Evolutionary conservation across 2,797 vertebrate species (phyloP).

Genomic region (Telmatherina bonti): DNA sequence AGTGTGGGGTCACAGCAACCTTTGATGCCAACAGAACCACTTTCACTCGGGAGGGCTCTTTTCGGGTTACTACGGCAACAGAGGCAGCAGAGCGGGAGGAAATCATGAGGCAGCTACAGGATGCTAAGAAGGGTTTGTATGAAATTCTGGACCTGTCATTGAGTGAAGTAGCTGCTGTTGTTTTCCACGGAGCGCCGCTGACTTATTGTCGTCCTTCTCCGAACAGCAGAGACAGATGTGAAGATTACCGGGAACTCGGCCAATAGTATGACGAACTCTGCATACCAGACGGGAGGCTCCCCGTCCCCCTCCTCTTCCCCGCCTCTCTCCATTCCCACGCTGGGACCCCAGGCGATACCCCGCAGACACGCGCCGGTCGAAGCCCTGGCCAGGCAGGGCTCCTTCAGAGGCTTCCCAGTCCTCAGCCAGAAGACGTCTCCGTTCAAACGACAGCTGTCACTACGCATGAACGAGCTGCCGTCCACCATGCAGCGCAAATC

Average conservation of each 20-base stretch:
- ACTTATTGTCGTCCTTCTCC: neutral
- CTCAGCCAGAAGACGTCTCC: constrained; percentile 98
- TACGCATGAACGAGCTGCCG: constrained; percentile 96
- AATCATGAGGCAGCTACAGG: constrained; percentile 96
- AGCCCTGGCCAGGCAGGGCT: constrained; percentile 94
- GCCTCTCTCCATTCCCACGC: constrained; percentile 81
- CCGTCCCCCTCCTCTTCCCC: constrained; percentile 90
- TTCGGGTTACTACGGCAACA: constrained; percentile 96
- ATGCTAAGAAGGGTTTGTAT: constrained; percentile 89
- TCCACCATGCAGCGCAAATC: constrained; percentile 97
- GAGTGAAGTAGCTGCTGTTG: neutral
- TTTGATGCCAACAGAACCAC: constrained; percentile 98
- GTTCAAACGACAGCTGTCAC: constrained; percentile 95
- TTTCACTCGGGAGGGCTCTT: constrained; percentile 97
- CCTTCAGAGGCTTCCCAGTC: constrained; percentile 95
- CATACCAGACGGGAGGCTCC: constrained; percentile 55
- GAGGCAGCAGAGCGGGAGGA: constrained; percentile 97
- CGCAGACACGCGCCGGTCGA: constrained; percentile 94
- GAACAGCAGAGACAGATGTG: constrained; percentile 85
- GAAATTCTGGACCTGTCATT: neutral
- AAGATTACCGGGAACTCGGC: constrained; percentile 76
- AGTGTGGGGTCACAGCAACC: constrained; percentile 98
- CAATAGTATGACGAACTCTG: constrained; percentile 52
- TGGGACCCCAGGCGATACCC: constrained; percentile 90
- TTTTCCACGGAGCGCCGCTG: neutral